Conservation (phyloP, 2,113 vertebrate genomes). For the Acanthochromis polyacanthus region DNA sequence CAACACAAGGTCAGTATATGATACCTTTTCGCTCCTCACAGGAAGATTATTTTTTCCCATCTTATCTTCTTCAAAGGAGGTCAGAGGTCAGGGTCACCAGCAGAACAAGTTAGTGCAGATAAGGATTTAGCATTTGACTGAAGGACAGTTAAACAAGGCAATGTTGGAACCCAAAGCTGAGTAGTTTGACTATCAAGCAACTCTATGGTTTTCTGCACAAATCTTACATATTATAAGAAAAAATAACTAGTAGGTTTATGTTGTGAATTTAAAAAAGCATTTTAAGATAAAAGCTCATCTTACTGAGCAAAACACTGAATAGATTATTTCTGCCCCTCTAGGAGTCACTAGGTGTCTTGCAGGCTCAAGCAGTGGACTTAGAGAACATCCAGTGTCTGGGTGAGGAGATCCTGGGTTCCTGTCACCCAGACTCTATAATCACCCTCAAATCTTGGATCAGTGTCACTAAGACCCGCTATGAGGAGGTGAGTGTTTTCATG, state of each 20-base stretch:
- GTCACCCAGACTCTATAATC: constrained; percentile 89
- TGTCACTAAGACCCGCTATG: constrained; percentile 88
- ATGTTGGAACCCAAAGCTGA: not conserved
- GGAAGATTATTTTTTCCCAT: constrained; percentile 7
- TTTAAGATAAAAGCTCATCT: not conserved
- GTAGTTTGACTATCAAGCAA: not conserved
- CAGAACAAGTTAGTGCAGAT: constrained; percentile 24
- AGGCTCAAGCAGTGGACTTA: constrained; percentile 83
- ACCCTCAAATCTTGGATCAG: constrained; percentile 91
- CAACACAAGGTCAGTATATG: constrained; percentile 84
- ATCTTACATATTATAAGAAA: not conserved
- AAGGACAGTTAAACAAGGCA: constrained; percentile 16
- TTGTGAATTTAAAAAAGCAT: not conserved
- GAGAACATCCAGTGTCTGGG: constrained; percentile 87
- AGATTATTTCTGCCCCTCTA: constrained; percentile 47
- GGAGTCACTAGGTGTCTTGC: constrained; percentile 85
- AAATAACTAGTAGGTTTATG: not conserved
- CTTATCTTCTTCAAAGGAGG: not conserved
- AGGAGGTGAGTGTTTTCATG: constrained; percentile 84
- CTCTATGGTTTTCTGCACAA: not conserved
- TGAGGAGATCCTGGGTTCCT: constrained; percentile 87
- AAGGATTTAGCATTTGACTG: constrained; percentile 20
- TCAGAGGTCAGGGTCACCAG: constrained; percentile 24
- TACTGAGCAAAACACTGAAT: not conserved
- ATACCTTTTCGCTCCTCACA: not conserved